Conservation (phyloP, 2,113 vertebrate genomes). For the Piprites chloris region DNA sequence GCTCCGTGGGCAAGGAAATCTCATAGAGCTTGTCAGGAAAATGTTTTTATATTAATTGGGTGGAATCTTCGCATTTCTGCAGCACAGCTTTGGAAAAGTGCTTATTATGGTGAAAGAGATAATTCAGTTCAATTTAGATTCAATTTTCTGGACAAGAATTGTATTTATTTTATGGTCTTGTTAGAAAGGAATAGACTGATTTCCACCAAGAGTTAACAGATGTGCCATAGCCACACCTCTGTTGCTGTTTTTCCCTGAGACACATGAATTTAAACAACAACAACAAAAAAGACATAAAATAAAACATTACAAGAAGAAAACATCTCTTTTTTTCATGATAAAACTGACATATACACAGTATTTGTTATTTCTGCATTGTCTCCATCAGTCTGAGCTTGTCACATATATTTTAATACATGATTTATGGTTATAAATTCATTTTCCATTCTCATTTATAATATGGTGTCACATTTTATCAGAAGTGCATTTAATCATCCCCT, state of each 20-base stretch:
- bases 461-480: slow-evolving; percentile 87
- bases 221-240: background rate
- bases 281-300: background rate
- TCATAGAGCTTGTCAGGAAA: background rate
- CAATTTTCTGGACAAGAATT: background rate
- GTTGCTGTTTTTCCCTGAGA: slow-evolving; percentile 19
- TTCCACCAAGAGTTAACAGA: background rate
- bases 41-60: background rate
- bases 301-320: slow-evolving; percentile 28
- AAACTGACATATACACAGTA: slow-evolving; percentile 45
- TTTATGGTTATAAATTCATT: slow-evolving; percentile 89
- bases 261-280: slow-evolving; percentile 30
- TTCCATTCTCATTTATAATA: slow-evolving; percentile 87
- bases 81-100: background rate
- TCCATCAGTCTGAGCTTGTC: slow-evolving; percentile 73
- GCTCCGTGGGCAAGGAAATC: rapidly evolving
- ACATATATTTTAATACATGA: slow-evolving; percentile 84
- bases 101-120: background rate
- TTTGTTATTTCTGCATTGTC: slow-evolving; percentile 73
- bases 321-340: background rate
- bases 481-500: slow-evolving; percentile 86
- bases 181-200: background rate
- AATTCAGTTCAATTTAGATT: background rate
- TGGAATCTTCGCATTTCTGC: background rate
- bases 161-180: background rate